phyloP scores from a whole-genome alignment of 2,113 vertebrate species.

The Columba janthina region DNA sequence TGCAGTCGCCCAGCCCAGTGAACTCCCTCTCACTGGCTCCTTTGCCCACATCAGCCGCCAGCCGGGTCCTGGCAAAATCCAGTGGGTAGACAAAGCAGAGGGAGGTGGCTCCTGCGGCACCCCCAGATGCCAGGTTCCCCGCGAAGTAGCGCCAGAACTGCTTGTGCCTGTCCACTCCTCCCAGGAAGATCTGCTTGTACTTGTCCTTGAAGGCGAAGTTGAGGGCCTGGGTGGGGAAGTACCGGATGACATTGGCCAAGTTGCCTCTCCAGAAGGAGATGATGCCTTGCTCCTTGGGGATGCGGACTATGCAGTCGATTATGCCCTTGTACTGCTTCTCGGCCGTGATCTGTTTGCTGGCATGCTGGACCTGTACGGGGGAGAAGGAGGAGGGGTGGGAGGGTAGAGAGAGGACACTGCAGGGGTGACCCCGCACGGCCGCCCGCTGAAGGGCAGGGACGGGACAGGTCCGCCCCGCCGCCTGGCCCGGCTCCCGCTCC shows the following conservation, averaged over 20 bases:
- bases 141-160: constrained; percentile 99
- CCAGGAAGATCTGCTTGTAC: constrained; percentile 99
- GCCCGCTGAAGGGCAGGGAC: neutral
- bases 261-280: constrained; percentile 98
- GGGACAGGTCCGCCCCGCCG: neutral
- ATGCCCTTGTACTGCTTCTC: constrained; percentile 98
- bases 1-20: constrained; percentile 89
- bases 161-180: constrained; percentile 94
- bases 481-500: neutral
- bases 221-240: constrained; percentile 98
- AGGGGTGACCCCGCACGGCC: neutral
- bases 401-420: neutral
- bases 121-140: constrained; percentile 94
- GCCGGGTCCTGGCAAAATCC: constrained; percentile 96
- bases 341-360: constrained; percentile 94
- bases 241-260: constrained; percentile 98
- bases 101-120: constrained; percentile 94
- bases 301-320: constrained; percentile 92
- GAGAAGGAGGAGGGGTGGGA: neutral
- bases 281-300: constrained; percentile 96
- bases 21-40: constrained; percentile 87
- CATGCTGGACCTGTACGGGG: constrained; percentile 90
- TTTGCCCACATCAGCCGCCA: constrained; percentile 97
- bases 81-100: constrained; percentile 98
- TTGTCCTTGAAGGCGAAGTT: constrained; percentile 99